Percentiles rank a stretch among this genome's conserved stretches.
phyloP scores from a whole-genome alignment of 2,888 invertebrate genomes.

The Microctonus hyperodae region DNA sequence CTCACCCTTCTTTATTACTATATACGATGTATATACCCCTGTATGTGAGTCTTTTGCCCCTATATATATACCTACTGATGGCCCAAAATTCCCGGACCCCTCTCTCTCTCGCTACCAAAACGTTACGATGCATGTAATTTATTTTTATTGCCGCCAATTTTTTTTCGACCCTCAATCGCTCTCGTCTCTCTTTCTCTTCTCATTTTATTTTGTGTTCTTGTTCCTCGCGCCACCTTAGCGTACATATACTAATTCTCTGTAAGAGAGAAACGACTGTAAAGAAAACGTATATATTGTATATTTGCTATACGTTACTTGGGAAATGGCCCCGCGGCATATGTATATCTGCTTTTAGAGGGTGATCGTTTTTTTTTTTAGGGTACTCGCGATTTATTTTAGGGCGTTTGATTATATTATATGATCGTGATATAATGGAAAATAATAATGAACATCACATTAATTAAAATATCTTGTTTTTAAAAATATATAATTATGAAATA shows the following conservation, averaged over 20 bases:
- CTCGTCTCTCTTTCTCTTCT: slow-evolving; percentile 35
- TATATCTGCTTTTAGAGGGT: slow-evolving; percentile 2
- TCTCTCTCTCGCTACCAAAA: slow-evolving; percentile 56
- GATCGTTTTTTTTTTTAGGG: background rate
- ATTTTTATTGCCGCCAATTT: slow-evolving; percentile 64
- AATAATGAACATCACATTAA: background rate
- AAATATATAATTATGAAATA: no score
- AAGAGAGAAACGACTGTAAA: slow-evolving; percentile 21
- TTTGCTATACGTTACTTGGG: slow-evolving; percentile 13
- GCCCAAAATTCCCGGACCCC: slow-evolving; percentile 28
- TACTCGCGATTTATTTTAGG: background rate
- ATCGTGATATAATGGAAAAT: background rate
- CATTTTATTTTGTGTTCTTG: slow-evolving; percentile 56
- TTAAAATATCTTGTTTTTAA: background rate
- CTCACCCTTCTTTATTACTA: no score
- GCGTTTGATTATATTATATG: background rate
- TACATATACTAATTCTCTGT: slow-evolving; percentile 17
- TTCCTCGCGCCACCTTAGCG: background rate
- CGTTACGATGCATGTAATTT: slow-evolving; percentile 64
- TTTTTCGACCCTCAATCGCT: slow-evolving; percentile 61
- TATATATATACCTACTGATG: background rate
- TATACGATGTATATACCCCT: no score
- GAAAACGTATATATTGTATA: slow-evolving; percentile 12
- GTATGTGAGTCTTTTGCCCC: background rate
- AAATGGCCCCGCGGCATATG: slow-evolving; percentile 30